Percentiles rank a stretch among this genome's conserved stretches.
phyloP scores from a whole-genome alignment of 2,888 invertebrate genomes.

The Spodoptera picta region DNA sequence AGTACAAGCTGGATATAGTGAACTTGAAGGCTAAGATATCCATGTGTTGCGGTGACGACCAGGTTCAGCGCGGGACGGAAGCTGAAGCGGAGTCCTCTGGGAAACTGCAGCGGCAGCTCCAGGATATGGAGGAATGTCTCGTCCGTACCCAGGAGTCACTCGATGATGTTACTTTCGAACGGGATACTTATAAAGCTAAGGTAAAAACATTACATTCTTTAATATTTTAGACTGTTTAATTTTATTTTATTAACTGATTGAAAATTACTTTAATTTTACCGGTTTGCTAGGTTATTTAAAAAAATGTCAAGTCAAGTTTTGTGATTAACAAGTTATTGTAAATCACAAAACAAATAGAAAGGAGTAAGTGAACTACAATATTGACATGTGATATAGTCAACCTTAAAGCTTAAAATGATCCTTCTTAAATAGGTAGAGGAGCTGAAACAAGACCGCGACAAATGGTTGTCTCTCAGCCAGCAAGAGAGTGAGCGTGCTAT shows the following conservation, averaged over 20 bases:
- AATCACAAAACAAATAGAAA: no score
- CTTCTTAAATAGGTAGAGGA: slow-evolving; percentile 77
- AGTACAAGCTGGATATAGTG: slow-evolving; percentile 77
- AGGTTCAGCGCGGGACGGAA: slow-evolving; percentile 55
- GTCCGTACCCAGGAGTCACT: slow-evolving; percentile 84
- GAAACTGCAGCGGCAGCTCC: slow-evolving; percentile 81
- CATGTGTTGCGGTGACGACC: slow-evolving; percentile 72
- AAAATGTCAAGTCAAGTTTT: no score
- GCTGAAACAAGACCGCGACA: slow-evolving; percentile 78
- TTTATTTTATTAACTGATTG: no score
- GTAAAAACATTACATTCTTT: slow-evolving; percentile 55
- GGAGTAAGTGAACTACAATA: no score
- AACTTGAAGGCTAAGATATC: slow-evolving; percentile 79
- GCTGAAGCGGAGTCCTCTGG: slow-evolving; percentile 59
- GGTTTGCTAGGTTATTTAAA: no score
- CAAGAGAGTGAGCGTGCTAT: slow-evolving; percentile 67
- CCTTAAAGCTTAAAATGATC: no score
- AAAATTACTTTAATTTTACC: no score
- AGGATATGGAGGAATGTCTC: slow-evolving; percentile 86
- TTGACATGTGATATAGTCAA: no score
- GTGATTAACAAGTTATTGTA: no score
- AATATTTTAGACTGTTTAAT: no score
- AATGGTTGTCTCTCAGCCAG: slow-evolving; percentile 72
- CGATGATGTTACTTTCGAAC: slow-evolving; percentile 85
- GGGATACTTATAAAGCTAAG: slow-evolving; percentile 83